Evolutionary conservation across 2,888 invertebrate species (phyloP).

Genomic region (Tenthredo notha): DNA sequence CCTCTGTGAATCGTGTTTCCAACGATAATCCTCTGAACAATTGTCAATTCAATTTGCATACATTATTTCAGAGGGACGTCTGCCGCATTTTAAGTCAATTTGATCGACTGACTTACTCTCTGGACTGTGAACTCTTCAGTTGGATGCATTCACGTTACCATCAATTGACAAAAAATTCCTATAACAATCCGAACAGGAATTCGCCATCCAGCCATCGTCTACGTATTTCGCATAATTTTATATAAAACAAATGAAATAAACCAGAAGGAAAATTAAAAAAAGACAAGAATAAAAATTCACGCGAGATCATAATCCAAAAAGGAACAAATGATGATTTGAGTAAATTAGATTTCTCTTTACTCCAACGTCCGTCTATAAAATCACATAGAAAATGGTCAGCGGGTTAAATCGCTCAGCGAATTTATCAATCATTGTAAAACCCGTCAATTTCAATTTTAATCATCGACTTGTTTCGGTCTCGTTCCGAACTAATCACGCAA

Average conservation of each 20-base stretch:
- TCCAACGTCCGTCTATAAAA: background rate
- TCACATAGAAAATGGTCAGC: background rate
- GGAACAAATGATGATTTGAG: background rate
- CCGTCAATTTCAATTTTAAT: background rate
- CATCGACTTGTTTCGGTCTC: background rate
- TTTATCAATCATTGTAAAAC: background rate
- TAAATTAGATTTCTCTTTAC: background rate
- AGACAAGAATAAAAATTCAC: background rate
- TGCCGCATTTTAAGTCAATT: constrained; percentile 35
- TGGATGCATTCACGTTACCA: background rate
- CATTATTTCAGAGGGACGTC: constrained; percentile 43
- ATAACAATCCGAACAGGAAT: background rate
- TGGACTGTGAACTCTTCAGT: constrained; percentile 30
- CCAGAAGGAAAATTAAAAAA: too few relatives aligned
- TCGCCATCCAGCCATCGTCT: background rate
- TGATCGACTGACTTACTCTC: constrained; percentile 30
- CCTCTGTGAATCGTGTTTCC: constrained; percentile 44
- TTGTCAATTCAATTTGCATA: constrained; percentile 42
- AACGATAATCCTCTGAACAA: constrained; percentile 26
- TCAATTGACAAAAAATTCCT: background rate
- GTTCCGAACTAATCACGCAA: background rate
- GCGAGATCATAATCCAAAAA: background rate
- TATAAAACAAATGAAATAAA: too few relatives aligned
- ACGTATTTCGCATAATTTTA: constrained; percentile 4
- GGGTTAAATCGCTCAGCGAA: background rate